These are phyloP conservation scores for Apoda limacodes DNA, from an alignment of 2,888 invertebrate species.

Conservation along the genomic window DNA sequence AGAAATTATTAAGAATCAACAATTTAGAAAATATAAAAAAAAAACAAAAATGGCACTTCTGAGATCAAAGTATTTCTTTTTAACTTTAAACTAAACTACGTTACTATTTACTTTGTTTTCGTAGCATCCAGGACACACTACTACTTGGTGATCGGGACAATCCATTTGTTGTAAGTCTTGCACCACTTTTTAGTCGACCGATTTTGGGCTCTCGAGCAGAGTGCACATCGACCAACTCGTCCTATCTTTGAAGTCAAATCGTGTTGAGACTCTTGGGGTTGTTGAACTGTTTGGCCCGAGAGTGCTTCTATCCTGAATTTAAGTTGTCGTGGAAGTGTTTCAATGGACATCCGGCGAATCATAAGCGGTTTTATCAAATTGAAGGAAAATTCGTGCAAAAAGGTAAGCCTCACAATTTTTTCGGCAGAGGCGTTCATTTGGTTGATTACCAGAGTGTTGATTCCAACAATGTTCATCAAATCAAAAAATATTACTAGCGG, in stretches of 20 bases:
- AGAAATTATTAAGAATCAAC: too few species aligned
- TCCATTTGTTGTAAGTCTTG: slow-evolving; percentile 13
- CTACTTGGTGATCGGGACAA: too few species aligned
- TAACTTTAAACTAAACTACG: too few species aligned
- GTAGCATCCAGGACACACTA: too few species aligned
- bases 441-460: slow-evolving; percentile 13
- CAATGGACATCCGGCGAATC: slow-evolving; percentile 4
- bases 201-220: slow-evolving; percentile 10
- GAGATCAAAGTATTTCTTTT: slow-evolving; percentile 11
- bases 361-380: slow-evolving; percentile 3
- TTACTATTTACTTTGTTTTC: slow-evolving; percentile 14
- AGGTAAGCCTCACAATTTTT: slow-evolving; percentile 1
- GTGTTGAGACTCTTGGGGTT: too few species aligned
- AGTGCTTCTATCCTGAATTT: too few species aligned
- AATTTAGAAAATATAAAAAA: too few species aligned
- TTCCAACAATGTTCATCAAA: slow-evolving; percentile 17
- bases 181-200: slow-evolving; percentile 15
- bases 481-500: slow-evolving; percentile 14
- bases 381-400: slow-evolving; percentile 2
- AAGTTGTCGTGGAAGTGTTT: slow-evolving; percentile 5
- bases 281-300: slow-evolving; percentile 1
- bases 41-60: too few species aligned
- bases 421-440: slow-evolving; percentile 11
- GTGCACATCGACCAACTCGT: slow-evolving; percentile 10
- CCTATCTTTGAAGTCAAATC: slow-evolving; percentile 9